Percentiles rank a stretch among this genome's conserved stretches.
These are phyloP conservation scores for Temnothorax nylanderi DNA, from an alignment of 1,140 invertebrate species.

Conservation along the genomic window DNA sequence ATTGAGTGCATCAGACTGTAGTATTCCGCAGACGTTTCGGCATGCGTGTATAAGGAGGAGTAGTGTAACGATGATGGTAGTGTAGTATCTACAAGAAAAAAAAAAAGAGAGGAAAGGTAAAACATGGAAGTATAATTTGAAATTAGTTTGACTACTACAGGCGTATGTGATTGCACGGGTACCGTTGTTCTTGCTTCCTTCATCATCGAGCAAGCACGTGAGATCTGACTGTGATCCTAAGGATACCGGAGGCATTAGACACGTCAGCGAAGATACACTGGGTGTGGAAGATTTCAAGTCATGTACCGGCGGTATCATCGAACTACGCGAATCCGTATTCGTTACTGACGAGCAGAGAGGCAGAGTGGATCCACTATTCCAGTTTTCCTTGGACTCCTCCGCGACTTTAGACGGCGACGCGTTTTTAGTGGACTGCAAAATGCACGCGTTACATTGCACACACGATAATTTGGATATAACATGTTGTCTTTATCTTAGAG, in stretches of 20 bases:
- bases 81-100: constrained; percentile 77
- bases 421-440: constrained; percentile 76
- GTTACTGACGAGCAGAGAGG: constrained; percentile 76
- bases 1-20: constrained; percentile 81
- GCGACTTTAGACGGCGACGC: constrained; percentile 77
- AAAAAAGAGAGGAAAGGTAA: constrained; percentile 11
- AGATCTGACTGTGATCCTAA: constrained; percentile 78
- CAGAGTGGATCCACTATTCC: constrained; percentile 77
- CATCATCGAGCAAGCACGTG: constrained; percentile 79
- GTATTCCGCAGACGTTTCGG: constrained; percentile 79
- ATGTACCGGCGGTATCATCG: constrained; percentile 66
- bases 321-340: constrained; percentile 70
- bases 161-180: neutral
- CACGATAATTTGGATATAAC: neutral
- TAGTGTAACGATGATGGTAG: constrained; percentile 79
- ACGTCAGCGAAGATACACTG: constrained; percentile 73
- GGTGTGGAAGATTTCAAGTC: constrained; percentile 76
- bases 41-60: constrained; percentile 77
- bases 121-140: neutral
- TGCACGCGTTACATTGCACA: neutral
- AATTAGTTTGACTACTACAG: neutral
- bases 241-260: constrained; percentile 80
- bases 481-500: neutral
- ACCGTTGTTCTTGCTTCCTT: constrained; percentile 78
- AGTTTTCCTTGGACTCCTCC: constrained; percentile 85